Base-by-base conservation (phyloP, 92 coral and sea anemone genomes). In the Actinernus sp. region DNA sequence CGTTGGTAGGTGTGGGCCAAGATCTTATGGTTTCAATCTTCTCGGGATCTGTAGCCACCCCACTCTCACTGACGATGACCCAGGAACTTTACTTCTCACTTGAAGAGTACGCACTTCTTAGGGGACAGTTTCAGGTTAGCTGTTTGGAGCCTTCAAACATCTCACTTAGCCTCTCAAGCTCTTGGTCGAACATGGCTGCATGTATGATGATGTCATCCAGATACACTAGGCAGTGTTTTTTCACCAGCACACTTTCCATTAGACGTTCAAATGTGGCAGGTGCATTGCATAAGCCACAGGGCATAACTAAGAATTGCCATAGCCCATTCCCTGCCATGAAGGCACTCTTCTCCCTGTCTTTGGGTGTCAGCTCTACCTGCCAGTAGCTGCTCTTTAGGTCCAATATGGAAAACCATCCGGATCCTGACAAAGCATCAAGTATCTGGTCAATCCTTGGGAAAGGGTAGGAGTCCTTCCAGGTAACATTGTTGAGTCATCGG, bases 61-160 rank as follows among this genome's bases (percentile, higher is more conserved):
- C 95, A 0, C 65, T n/a, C 0, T 49, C 27, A 0, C 80, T 76
- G 16, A 88, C 76, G 0, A 70, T 38, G 94, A 11, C 95, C 87
- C 6, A 88, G 26, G 32, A 70, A 88, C 4, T 51, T 19, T 3
- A 87, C 82, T 25, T 82, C 12, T 1, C 6, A 0, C 6, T 52
- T 21, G 0, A 46, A 79, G 44, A 81, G 82, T n/a, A n/a, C n/a
- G n/a, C n/a, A n/a, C n/a, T n/a, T n/a, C n/a, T n/a, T n/a, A n/a
- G n/a, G n/a, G n/a, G n/a, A n/a, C n/a, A n/a, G n/a, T n/a, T n/a
- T n/a, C n/a, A n/a, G n/a, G n/a, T n/a, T n/a, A n/a, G n/a, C 88
- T 2, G 32, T 60, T 8, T 72, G 68, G 0, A 86, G 49, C 1
- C 88, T 3, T 74, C 31, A 25, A 81, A 74, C 16, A 87, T 81